phyloP scores from a whole-genome alignment of 2,888 invertebrate species.

The Hydriomena furcata region DNA sequence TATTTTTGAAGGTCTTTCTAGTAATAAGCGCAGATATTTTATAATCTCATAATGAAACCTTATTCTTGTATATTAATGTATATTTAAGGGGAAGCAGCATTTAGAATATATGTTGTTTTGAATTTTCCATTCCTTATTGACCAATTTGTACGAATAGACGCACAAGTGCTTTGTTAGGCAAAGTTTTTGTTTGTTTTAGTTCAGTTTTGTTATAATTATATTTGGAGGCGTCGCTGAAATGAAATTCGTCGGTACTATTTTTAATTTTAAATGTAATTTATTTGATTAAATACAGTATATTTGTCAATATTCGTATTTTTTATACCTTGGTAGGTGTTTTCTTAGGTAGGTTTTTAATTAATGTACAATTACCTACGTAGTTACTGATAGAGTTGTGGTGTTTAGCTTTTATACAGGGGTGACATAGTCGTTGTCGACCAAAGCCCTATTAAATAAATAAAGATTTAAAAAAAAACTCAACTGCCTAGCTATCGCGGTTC shows the following conservation, averaged over 20 bases:
- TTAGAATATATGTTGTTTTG: conserved; percentile 30
- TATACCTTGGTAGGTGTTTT: too few species aligned
- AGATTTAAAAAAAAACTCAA: too few species aligned
- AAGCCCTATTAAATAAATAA: too few species aligned
- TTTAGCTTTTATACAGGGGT: too few species aligned
- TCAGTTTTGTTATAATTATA: conserved; percentile 53
- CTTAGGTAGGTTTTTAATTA: too few species aligned
- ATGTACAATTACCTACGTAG: too few species aligned
- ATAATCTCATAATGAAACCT: conserved; percentile 66
- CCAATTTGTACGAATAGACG: conserved; percentile 49
- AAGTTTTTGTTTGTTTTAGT: conserved; percentile 46
- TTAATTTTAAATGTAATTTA: conserved; percentile 78
- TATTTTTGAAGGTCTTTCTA: conserved; percentile 45
- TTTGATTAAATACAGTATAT: conserved; percentile 80
- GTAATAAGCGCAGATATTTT: conserved; percentile 50
- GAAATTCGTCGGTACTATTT: conserved; percentile 74
- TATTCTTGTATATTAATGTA: conserved; percentile 60
- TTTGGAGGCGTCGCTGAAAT: conserved; percentile 58
- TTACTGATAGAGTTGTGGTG: too few species aligned
- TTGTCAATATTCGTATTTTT: too few species aligned
- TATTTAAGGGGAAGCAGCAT: conserved; percentile 39
- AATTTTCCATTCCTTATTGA: conserved; percentile 49
- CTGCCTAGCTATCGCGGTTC: too few species aligned
- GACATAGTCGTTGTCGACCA: too few species aligned
- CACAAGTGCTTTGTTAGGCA: conserved; percentile 52